Conservation (phyloP, 2,113 vertebrate genomes). For the Ophthalmolycus amberensis region DNA sequence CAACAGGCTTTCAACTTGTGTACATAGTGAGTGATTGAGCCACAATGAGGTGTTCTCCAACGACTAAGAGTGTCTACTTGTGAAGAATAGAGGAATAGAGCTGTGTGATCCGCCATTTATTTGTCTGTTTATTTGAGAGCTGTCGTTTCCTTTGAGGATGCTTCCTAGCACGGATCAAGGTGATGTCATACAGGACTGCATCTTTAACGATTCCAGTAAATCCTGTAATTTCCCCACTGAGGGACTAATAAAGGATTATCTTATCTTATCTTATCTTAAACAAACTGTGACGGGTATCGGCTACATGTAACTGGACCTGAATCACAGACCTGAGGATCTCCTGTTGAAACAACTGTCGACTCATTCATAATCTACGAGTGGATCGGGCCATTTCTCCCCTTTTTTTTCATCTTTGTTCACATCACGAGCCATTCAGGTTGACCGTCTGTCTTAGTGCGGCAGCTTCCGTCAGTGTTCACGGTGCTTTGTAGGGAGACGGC, state of each 20-base stretch:
- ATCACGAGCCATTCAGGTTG: constrained; percentile 42
- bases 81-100: not conserved
- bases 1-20: not conserved
- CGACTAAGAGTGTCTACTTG: not conserved
- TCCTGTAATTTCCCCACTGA: too few relatives aligned
- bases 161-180: not conserved
- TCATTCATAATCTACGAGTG: constrained; percentile 65
- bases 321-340: constrained; percentile 61
- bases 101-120: not conserved
- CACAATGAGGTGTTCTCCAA: not conserved
- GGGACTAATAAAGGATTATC: too few relatives aligned
- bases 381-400: constrained; percentile 16
- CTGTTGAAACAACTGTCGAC: constrained; percentile 48
- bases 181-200: constrained; percentile 51
- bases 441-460: constrained; percentile 18
- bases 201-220: constrained; percentile 61
- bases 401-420: constrained; percentile 28
- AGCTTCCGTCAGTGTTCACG: constrained; percentile 55
- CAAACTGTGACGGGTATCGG: constrained; percentile 65
- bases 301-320: constrained; percentile 68
- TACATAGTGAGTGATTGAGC: not conserved
- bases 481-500: constrained; percentile 62
- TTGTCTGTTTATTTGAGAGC: not conserved
- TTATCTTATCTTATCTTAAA: too few relatives aligned
- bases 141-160: constrained; percentile 17